These are phyloP conservation scores for Botrylloides violaceus DNA, from an alignment of 23 tunicate genomes.

Conservation along the genomic window DNA sequence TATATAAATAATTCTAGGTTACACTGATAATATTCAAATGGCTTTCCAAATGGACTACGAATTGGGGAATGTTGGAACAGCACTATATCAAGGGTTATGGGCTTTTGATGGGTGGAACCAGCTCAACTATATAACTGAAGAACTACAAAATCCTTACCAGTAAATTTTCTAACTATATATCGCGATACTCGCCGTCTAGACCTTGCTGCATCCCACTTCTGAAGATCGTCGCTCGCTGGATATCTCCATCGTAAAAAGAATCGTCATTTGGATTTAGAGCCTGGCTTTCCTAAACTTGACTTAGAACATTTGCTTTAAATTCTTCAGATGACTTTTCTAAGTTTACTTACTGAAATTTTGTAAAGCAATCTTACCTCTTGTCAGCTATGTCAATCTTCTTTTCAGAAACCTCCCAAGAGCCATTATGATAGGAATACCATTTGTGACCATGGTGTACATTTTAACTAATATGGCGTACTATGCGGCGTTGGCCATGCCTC, in stretches of 20 bases:
- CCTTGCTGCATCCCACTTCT: too few relatives aligned
- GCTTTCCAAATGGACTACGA: constrained; percentile 34
- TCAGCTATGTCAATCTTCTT: too few relatives aligned
- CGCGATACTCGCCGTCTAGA: too few relatives aligned
- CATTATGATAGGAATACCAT: constrained; percentile 75
- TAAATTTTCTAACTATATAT: too few relatives aligned
- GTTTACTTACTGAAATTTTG: too few relatives aligned
- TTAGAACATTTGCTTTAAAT: too few relatives aligned
- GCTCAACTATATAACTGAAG: constrained; percentile 85
- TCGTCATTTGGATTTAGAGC: neutral
- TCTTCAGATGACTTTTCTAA: too few relatives aligned
- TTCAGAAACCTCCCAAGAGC: constrained; percentile 85
- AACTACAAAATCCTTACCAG: constrained; percentile 73
- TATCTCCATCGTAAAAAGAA: too few relatives aligned
- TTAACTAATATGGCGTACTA: constrained; percentile 72
- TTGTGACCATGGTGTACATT: constrained; percentile 64
- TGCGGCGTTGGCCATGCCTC: constrained; percentile 49
- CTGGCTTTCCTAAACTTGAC: too few relatives aligned
- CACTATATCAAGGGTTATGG: constrained; percentile 90
- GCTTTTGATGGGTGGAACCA: constrained; percentile 96
- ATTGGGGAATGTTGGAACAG: constrained; percentile 56
- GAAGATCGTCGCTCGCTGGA: too few relatives aligned
- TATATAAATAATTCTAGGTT: constrained; percentile 17
- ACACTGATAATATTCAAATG: constrained; percentile 51
- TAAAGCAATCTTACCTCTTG: too few relatives aligned